Evolutionary conservation across 2,113 vertebrate species (phyloP), one percentile per base, ranked within the genome.

Genomic region (Aix galericulata): DNA sequence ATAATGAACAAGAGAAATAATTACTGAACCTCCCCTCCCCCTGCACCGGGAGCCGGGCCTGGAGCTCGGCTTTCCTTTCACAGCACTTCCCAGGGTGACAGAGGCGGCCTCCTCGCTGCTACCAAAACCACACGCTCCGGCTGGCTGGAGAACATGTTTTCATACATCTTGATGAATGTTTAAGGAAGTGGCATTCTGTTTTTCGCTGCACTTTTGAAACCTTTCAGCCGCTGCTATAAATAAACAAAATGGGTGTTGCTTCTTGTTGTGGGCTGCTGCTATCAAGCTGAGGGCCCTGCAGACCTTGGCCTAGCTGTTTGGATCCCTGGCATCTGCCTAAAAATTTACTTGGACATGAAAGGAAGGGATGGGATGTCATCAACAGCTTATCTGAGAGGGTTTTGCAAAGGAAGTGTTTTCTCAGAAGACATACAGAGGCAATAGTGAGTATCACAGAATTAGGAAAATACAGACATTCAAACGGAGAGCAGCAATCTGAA

Each of bases 21-120:
- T 94, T 92, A 83, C 72, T 78, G 42, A 89, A 92, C 89, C 48
- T 63, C 53, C 83, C 90, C 74, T 93, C 76, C 93, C 58, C 53
- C 82, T 83, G 62, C n/a, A 17, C 34, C 60, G 36, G 32, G 60
- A 86, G 42, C 77, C 12, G 4, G 81, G 17, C 66, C 66, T 92
- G 73, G 79, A 91, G 62, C 63, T 77, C 27, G 32, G 23, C 46
- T 95, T 95, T 91, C 12, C 1, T 71, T 87, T 76, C 81, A 95
- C 29, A 40, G 22, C 1, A 0, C 94, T 94, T 93, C 44, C 56
- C 29, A 42, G 88, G 90, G 86, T 63, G 80, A 75, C 56, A 90
- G 82, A 66, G 52, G 63, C 1, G 0, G 40, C 73, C 44, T 96
- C 42, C 69, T 92, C 0, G 0, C 23, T 73, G 74, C 91, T 91